Conservation (phyloP, 2,888 invertebrate species). For the Apamea crenata region DNA sequence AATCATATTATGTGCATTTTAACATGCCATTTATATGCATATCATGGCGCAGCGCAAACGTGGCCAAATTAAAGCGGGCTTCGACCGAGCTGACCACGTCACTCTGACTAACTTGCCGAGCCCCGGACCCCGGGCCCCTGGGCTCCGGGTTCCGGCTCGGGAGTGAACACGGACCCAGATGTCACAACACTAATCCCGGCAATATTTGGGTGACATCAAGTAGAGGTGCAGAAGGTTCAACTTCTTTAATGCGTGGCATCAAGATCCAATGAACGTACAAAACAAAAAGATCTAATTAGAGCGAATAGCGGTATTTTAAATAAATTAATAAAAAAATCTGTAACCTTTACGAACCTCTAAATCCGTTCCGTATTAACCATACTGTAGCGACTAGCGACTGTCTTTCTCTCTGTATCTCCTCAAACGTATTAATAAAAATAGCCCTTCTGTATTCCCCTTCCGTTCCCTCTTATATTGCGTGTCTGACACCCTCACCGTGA, state of each 20-base stretch:
- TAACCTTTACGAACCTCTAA: neutral
- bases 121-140: neutral
- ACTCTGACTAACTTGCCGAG: conserved; percentile 28
- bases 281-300: neutral
- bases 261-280: neutral
- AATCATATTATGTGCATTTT: conserved; percentile 52
- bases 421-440: neutral
- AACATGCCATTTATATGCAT: conserved; percentile 58
- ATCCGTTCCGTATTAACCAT: neutral
- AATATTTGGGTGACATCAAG: conserved; percentile 23
- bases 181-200: conserved; percentile 53
- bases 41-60: conserved; percentile 30
- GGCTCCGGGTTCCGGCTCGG: neutral
- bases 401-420: too few relatives aligned
- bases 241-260: neutral
- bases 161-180: conserved; percentile 33
- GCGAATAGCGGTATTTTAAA: neutral
- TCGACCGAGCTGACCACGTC: conserved; percentile 37
- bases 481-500: neutral
- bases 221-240: conserved; percentile 12
- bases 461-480: neutral
- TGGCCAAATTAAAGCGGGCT: conserved; percentile 49
- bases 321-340: neutral
- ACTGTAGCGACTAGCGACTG: too few relatives aligned
- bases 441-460: neutral